phyloP scores from a whole-genome alignment of 2,113 vertebrate species.

The Neofelis nebulosa region DNA sequence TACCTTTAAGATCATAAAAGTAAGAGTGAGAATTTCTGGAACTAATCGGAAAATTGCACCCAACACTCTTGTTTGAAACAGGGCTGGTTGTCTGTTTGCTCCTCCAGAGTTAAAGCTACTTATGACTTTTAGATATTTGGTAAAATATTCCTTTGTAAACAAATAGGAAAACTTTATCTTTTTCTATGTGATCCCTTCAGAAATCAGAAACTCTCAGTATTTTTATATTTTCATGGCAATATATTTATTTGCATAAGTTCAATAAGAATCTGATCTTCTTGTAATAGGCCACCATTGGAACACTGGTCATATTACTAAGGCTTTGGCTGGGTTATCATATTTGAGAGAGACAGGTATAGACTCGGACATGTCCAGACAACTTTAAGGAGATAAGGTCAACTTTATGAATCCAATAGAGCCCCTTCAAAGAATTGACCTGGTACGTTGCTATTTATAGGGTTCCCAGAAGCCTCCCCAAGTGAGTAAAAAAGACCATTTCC shows the following conservation, averaged over 20 bases:
- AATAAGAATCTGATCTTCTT: not conserved
- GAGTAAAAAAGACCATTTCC: not conserved
- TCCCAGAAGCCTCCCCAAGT: not conserved
- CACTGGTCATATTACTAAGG: not conserved
- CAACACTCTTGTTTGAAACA: not conserved
- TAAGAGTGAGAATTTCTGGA: not conserved
- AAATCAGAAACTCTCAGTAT: not conserved
- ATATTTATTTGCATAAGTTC: not conserved
- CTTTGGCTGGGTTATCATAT: not conserved
- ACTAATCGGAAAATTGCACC: not conserved
- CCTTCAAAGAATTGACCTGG: not conserved
- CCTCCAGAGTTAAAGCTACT: not conserved
- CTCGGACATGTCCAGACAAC: not conserved
- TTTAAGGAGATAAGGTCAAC: not conserved
- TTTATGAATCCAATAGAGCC: not conserved
- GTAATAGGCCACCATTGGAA: not conserved
- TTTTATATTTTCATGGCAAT: not conserved
- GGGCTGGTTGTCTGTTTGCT: not conserved
- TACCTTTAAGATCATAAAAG: not conserved
- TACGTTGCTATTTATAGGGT: not conserved
- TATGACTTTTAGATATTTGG: not conserved
- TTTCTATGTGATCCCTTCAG: not conserved
- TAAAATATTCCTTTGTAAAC: not conserved
- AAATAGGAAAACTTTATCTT: not conserved
- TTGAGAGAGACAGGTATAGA: not conserved